Evolutionary conservation across 2,113 vertebrate species (phyloP), one percentile per base, ranked within the genome.

Genomic region (Pogonocichla stellata): DNA sequence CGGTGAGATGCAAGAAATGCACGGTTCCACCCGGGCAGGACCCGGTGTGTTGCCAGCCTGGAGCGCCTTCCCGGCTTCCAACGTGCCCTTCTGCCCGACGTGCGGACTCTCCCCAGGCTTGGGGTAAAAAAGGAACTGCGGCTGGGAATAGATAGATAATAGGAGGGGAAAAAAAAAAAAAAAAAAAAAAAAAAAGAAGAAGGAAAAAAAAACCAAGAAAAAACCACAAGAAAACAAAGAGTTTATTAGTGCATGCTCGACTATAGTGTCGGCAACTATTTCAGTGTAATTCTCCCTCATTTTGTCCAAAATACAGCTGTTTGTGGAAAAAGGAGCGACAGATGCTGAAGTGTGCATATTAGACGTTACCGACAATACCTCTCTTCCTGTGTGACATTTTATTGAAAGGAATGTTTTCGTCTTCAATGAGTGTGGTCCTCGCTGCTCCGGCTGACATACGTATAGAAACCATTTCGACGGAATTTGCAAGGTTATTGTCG

Each of bases 1-100:
- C 33, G 11, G 23, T 16, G 70, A 36, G 9, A 8, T 15, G 1
- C 19, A 14, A 19, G n/a, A 43, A 53, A 5, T 2, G 12, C 3
- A 3, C 14, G 5, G 24, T 65, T 64, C 24, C 9, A 10, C 38
- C 15, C 69, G 25, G 51, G 40, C 40, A n/a, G 43, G 31, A 43
- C 1, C 4, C 23, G 5, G 9, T 18, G 58, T 22, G 51, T 3
- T 47, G 29, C 24, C 34, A 3, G 0, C 36, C 25, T 45, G 45
- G 15, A 5, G 22, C 5, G 20, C 26, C 53, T 82, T 14, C 23
- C 28, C 10, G n/a, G 31, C 24, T 89, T 62, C 53, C 38, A 17
- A 74, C 8, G 43, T n/a, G 51, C 26, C 33, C 31, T 36, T 53
- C 28, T 40, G n/a, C 29, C 26, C 26, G 50, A 51, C 26, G 16